Conservation (phyloP, 2,113 vertebrate species). For the Psilopsiagon aurifrons region DNA sequence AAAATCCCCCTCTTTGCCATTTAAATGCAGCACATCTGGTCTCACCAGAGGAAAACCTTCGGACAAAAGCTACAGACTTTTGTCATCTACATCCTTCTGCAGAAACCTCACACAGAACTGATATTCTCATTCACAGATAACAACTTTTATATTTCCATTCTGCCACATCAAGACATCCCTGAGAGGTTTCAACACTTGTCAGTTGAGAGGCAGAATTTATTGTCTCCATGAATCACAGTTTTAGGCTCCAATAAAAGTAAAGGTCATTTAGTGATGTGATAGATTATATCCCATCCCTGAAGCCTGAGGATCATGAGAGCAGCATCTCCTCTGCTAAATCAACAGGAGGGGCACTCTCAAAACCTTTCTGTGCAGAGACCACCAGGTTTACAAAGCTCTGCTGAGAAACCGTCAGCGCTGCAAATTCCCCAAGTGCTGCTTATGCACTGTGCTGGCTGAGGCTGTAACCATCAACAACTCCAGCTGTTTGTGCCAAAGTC, state of each 20-base stretch:
- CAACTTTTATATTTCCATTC: not conserved
- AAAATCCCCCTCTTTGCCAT: not conserved
- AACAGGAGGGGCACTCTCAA: not conserved
- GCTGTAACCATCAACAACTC: not conserved
- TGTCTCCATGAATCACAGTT: not conserved
- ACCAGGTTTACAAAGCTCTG: not conserved
- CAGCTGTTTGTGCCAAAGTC: slow-evolving; percentile 15
- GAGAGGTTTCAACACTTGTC: not conserved
- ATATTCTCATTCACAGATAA: not conserved
- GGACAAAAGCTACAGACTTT: not conserved
- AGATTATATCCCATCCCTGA: not conserved
- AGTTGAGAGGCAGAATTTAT: not conserved
- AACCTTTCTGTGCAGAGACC: not conserved
- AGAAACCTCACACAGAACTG: not conserved
- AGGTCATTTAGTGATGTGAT: not conserved
- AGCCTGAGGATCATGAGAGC: not conserved
- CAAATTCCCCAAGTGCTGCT: not conserved
- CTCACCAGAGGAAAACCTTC: not conserved
- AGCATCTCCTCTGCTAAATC: not conserved
- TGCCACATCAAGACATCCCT: not conserved
- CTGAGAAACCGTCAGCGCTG: not conserved
- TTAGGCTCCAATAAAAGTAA: not conserved
- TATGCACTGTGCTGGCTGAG: not conserved
- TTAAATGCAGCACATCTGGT: not conserved
- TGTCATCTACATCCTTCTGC: not conserved